Conservation (phyloP, 2,888 invertebrate genomes). For the Monochamus alternatus region DNA sequence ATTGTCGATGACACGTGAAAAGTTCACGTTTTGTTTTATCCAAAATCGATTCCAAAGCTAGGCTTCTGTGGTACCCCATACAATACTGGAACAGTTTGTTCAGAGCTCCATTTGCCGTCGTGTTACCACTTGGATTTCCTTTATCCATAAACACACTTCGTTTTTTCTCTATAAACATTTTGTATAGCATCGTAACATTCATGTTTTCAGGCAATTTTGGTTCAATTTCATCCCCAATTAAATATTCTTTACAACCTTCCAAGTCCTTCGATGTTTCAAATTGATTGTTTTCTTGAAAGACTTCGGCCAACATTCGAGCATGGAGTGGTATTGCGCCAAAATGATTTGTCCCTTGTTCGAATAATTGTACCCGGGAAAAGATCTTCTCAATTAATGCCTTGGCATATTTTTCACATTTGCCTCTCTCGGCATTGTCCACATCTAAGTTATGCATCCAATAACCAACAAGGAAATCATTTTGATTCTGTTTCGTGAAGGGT, state of each 20-base stretch:
- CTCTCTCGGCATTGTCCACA: too few relatives aligned
- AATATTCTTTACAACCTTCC: conserved; percentile 1
- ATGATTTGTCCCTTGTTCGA: background rate
- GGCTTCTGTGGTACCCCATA: background rate
- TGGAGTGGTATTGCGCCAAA: background rate
- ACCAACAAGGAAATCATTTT: conserved; percentile 10
- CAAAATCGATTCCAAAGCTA: background rate
- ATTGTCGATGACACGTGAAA: too few relatives aligned
- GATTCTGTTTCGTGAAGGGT: background rate
- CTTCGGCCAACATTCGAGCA: background rate
- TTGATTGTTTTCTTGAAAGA: background rate
- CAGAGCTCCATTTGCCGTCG: background rate
- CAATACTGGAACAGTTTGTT: background rate
- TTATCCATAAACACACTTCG: too few relatives aligned
- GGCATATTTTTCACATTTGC: too few relatives aligned
- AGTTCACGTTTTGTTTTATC: too few relatives aligned
- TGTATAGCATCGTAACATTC: background rate
- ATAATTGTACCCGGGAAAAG: too few relatives aligned
- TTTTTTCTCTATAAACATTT: too few relatives aligned
- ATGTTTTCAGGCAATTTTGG: background rate
- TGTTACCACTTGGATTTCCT: too few relatives aligned
- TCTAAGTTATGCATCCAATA: background rate
- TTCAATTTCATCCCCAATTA: background rate
- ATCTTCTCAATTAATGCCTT: too few relatives aligned
- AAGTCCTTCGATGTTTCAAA: background rate